A percentile compares a stretch with the other conserved stretches of the same genome.
phyloP scores from a whole-genome alignment of 2,888 invertebrate genomes.

The Gastracanthus pulcherrimus region DNA sequence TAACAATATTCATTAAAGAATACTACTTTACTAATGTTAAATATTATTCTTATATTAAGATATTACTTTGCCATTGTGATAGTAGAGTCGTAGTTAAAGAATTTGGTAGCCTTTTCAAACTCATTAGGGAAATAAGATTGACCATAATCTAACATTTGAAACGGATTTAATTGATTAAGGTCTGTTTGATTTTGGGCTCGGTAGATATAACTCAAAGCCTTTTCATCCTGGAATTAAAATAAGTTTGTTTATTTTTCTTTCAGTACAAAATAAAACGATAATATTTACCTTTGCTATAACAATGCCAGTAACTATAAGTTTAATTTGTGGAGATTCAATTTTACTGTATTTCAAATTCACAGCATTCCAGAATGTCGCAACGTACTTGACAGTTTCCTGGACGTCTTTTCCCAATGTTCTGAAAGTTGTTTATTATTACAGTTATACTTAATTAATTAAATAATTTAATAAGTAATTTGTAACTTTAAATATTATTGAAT shows the following conservation, averaged over 20 bases:
- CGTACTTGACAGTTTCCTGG: slow-evolving; percentile 18
- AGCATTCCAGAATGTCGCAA: slow-evolving; percentile 49
- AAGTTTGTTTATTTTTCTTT: no score
- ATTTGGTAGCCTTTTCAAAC: background rate
- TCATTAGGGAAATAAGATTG: slow-evolving; percentile 12
- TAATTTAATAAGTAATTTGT: no score
- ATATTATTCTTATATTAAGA: no score
- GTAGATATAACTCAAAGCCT: slow-evolving; percentile 9
- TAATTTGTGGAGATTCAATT: slow-evolving; percentile 18
- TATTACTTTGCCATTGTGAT: slow-evolving; percentile 32
- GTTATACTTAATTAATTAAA: no score
- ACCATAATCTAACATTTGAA: background rate
- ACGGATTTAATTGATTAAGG: background rate
- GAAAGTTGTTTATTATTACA: no score
- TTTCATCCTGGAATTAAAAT: slow-evolving; percentile 44
- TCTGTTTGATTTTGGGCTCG: background rate
- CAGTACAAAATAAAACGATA: no score
- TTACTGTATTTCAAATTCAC: slow-evolving; percentile 38
- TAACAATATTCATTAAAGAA: background rate
- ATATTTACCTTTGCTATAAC: slow-evolving; percentile 47
- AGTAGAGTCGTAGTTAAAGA: slow-evolving; percentile 38
- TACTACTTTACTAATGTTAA: no score
- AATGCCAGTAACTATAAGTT: slow-evolving; percentile 31
- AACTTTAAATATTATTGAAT: no score
- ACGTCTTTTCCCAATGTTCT: slow-evolving; percentile 22